These are phyloP conservation scores for Tenodera sinensis DNA, from an alignment of 2,888 invertebrate species.

Conservation along the genomic window DNA sequence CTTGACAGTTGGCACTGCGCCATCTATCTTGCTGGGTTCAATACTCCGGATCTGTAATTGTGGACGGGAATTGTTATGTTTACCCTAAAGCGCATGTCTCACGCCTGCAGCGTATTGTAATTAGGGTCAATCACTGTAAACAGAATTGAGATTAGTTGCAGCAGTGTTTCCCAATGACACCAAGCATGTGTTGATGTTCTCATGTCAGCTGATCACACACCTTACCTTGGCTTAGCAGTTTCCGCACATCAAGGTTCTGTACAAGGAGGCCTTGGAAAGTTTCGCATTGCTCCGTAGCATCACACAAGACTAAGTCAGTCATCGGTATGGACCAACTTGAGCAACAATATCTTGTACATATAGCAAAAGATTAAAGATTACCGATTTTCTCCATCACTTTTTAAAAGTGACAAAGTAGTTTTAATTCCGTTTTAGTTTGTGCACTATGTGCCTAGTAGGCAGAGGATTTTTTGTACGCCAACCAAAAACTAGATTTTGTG, in stretches of 20 bases:
- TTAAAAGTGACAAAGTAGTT: no score
- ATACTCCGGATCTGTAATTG: background rate
- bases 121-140: background rate
- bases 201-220: background rate
- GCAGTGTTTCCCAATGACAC: background rate
- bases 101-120: background rate
- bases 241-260: background rate
- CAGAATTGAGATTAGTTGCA: background rate
- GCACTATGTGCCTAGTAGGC: no score
- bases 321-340: no score
- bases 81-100: background rate
- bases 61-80: background rate
- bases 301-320: no score
- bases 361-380: no score
- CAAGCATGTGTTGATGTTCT: background rate
- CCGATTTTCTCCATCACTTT: no score
- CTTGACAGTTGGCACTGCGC: background rate
- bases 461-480: no score
- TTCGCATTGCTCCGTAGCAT: background rate
- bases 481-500: no score
- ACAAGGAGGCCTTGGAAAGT: background rate
- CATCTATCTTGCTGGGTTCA: background rate
- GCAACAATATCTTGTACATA: no score
- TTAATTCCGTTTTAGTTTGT: no score
- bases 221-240: background rate